Base-by-base conservation (phyloP, 2,888 invertebrate genomes). In the Sinhomidia bicolor region DNA sequence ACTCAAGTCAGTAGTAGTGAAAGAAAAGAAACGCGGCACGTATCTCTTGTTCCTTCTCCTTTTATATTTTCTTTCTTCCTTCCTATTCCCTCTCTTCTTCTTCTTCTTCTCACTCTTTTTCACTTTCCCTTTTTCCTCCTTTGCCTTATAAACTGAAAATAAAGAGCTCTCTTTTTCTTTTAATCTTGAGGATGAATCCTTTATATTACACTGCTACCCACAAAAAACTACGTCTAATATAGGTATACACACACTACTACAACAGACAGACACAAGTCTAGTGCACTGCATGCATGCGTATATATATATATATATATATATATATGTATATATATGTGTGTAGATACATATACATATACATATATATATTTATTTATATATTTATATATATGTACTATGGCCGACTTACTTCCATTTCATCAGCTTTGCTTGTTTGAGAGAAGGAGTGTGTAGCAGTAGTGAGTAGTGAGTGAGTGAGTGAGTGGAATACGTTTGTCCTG, bases 21-120 rank as follows among this genome's bases (percentile, higher is more conserved):
- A 60, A 76, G 65, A 76, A 62, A 86, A 80, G 71, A 86, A 86
- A 87, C 74, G 76, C 74, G 71, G 88, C 88, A 88, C 88, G 88
- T 88, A 88, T 76, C 76, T 88, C 41, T 78, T 78, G n/a, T 17
- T 76, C 36, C 82, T 74, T 68, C 44, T 68, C 51, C 54, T 85
- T 29, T 76, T 87, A 51, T 76, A 17, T 29, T 36, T 86, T 82
- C 82, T 87, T 32, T 81, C 62, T n/a, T n/a, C n/a, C 81, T 78
- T 88, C 78, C 29, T 51, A 29, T 29, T 76, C 47, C 29, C 41
- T 62, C 14, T 17, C 62, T 14, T 10, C 23, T 14, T 6, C 23
- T 65, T n/a, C 1, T 12, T 71, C 20, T 60, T 14, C 3, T 4
- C 62, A 65, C 62, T 65, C 62, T 29, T 65, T 41, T 71, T 71